A percentile compares a stretch with the other conserved stretches of the same genome.
Evolutionary conservation across 1,140 invertebrate species (phyloP).

Genomic region (Apolygus lucorum): DNA sequence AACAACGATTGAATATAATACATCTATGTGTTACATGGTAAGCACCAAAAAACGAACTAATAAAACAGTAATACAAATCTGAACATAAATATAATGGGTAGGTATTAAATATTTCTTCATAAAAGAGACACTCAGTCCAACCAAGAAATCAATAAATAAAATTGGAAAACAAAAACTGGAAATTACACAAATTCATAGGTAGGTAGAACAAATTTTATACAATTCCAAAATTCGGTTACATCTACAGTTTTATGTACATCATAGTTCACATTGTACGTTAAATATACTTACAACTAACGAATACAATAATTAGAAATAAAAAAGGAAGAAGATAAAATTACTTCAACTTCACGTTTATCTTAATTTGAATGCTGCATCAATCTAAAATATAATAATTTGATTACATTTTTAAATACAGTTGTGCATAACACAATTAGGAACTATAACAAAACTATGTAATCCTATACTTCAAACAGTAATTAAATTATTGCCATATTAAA

Average conservation of each 20-base stretch:
- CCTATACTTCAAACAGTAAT: not conserved
- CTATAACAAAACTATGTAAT: slow-evolving; percentile 11
- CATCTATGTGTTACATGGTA: not conserved
- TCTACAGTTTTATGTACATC: not conserved
- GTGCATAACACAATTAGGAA: slow-evolving; percentile 16
- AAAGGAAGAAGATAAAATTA: not conserved
- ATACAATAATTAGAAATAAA: not conserved
- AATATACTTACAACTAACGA: not conserved
- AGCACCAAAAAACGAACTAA: slow-evolving; percentile 1
- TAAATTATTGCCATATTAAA: not conserved
- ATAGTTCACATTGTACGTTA: slow-evolving; percentile 8
- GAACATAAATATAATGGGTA: not conserved
- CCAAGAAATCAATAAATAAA: no score
- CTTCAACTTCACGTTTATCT: not conserved
- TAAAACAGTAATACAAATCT: not conserved
- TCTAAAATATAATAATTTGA: not conserved
- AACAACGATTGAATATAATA: not conserved
- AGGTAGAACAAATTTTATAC: not conserved
- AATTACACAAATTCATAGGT: not conserved
- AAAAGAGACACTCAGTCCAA: not conserved
- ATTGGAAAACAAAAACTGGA: not conserved
- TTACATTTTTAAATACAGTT: slow-evolving; percentile 6
- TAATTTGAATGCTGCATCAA: not conserved
- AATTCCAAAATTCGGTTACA: not conserved
- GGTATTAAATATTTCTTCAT: not conserved